Evolutionary conservation across 2,888 invertebrate species (phyloP), one percentile per base, ranked within the genome.

Genomic region (Papilio protenor): DNA sequence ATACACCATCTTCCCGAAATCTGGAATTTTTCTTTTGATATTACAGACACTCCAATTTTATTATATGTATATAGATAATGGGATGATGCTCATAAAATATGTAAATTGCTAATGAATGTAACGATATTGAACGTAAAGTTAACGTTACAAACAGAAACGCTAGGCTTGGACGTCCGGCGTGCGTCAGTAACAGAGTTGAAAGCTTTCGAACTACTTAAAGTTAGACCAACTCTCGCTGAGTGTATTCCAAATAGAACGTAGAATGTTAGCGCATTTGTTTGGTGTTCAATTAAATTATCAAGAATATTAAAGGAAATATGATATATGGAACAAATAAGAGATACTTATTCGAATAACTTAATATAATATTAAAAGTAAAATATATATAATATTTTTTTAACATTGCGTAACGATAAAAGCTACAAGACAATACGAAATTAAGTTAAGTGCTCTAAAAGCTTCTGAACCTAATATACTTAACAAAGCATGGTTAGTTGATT

Each of bases 161-260:
- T 45, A 45, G 45, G 66, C n/a, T 12, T 69, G 66, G 66, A 69
- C 66, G 45, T 69, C 66, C 66, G 66, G 66, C 12, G 45, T 66
- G 45, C 66, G 66, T 69, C 66, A 69, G 66, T 69, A 69, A 69
- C 66, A 45, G 12, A 69, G 45, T 69, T 69, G 66, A 69, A 45
- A 69, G 66, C 66, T 69, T 40, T 69, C 66, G 2, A 69, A 69
- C 66, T 45, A 69, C 66, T 69, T 45, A 69, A 69, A 69, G 66
- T 69, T 69, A n/a, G 66, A 69, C 66, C 66, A 66, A 10, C 66
- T 21, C 40, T 45, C 21, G 40, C 66, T 40, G 45, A 69, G 66
- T 69, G 21, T 21, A 21, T 21, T 45, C 66, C 12, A 69, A 69
- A 69, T 69, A 69, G 66, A 69, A 69, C 12, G 45, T 45, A 69